phyloP scores from a whole-genome alignment of 2,797 vertebrate species.

The Odontamblyopus rebecca region DNA sequence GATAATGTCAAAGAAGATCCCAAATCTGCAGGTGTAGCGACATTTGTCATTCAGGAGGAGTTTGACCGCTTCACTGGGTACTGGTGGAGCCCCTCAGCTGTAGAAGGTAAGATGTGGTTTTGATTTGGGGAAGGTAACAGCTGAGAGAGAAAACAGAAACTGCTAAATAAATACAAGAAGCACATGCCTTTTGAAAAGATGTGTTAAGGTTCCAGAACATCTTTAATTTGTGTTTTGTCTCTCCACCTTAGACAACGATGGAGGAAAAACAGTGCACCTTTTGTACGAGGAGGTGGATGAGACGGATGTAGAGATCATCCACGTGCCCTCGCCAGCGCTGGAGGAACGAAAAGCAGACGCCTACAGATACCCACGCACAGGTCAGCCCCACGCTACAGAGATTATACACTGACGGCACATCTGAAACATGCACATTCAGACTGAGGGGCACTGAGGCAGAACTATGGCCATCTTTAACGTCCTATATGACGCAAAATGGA shows the following conservation, averaged over 20 bases:
- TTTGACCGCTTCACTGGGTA: slow-evolving; percentile 98
- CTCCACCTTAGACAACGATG: slow-evolving; percentile 77
- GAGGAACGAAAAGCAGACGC: slow-evolving; percentile 96
- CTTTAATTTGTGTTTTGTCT: not conserved
- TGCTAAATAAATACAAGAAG: not conserved
- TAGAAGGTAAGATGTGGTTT: slow-evolving; percentile 77
- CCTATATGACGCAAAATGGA: too few species aligned
- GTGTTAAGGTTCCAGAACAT: not conserved
- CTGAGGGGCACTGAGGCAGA: too few species aligned
- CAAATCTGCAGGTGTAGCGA: slow-evolving; percentile 93
- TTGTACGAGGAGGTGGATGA: slow-evolving; percentile 97
- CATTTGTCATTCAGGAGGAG: slow-evolving; percentile 98
- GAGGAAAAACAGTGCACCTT: slow-evolving; percentile 84
- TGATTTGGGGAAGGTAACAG: not conserved
- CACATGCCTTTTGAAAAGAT: not conserved
- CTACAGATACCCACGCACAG: slow-evolving; percentile 95
- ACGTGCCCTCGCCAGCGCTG: slow-evolving; percentile 92
- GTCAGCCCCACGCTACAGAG: slow-evolving; percentile 59
- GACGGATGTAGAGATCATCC: slow-evolving; percentile 95
- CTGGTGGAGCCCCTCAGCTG: slow-evolving; percentile 93
- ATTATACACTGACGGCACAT: too few species aligned
- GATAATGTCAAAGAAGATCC: slow-evolving; percentile 93
- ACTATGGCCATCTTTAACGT: too few species aligned
- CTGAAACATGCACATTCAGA: too few species aligned
- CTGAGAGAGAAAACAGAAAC: not conserved